Percentiles rank a stretch among this genome's conserved stretches.
phyloP scores from a whole-genome alignment of 1,140 invertebrate genomes.

The Ostrea edulis region DNA sequence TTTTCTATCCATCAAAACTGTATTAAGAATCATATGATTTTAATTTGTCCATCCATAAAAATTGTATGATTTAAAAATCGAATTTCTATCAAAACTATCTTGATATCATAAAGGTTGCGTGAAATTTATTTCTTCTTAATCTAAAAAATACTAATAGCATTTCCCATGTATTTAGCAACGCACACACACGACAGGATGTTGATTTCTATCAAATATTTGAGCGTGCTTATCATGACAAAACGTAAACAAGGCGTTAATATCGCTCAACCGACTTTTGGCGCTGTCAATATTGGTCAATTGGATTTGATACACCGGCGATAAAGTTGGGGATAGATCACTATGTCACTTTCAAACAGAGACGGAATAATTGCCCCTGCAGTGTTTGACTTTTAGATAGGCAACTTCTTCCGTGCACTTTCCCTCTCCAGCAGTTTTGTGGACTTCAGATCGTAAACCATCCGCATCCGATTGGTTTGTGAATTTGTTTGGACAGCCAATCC shows the following conservation, averaged over 20 bases:
- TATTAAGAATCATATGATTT: background rate
- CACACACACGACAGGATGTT: background rate
- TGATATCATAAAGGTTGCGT: background rate
- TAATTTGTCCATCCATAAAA: background rate
- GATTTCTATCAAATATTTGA: constrained; percentile 36
- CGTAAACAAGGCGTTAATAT: constrained; percentile 10
- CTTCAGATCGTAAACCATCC: background rate
- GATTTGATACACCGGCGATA: background rate
- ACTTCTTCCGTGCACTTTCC: background rate
- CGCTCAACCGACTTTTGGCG: background rate
- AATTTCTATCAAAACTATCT: background rate
- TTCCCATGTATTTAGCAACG: background rate
- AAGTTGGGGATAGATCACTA: background rate
- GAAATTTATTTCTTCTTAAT: no score
- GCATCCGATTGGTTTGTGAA: background rate
- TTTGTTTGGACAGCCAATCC: background rate
- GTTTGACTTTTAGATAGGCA: background rate
- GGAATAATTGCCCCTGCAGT: background rate
- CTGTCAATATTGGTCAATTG: constrained; percentile 31
- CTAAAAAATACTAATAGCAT: no score
- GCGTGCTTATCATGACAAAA: background rate
- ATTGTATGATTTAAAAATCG: background rate
- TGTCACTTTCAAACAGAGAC: background rate
- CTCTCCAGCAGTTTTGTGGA: background rate
- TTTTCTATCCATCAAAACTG: background rate